phyloP scores from a whole-genome alignment of 2,797 vertebrate species.

The Hypotaenidia philippensis region DNA sequence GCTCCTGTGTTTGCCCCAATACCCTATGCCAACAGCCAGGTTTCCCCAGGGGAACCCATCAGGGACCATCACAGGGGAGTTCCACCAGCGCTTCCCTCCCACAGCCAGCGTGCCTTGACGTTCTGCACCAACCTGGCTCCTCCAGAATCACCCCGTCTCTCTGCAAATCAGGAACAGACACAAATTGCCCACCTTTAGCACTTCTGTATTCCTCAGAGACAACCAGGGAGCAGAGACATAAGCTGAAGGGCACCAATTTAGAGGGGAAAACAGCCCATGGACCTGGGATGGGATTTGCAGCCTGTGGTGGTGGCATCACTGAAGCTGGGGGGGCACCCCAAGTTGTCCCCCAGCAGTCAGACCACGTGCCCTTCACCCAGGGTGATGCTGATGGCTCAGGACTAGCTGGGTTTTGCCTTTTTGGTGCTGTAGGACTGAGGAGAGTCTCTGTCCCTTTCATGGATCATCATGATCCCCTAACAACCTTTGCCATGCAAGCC shows the following conservation, averaged over 20 bases:
- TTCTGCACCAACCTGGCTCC: not conserved
- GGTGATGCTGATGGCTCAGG: not conserved
- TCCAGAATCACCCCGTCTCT: not conserved
- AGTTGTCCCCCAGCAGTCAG: not conserved
- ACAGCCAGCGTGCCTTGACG: not conserved
- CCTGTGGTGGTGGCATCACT: rapidly evolving
- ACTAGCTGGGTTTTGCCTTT: not conserved
- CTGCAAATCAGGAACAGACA: not conserved
- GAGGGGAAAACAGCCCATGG: not conserved
- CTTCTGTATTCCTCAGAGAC: rapidly evolving
- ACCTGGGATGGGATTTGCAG: not conserved
- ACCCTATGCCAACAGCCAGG: not conserved
- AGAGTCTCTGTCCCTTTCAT: not conserved
- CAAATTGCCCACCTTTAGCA: not conserved
- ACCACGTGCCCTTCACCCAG: rapidly evolving
- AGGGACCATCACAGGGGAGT: rapidly evolving
- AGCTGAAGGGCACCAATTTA: not conserved
- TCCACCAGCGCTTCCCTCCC: not conserved
- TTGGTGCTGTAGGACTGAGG: not conserved
- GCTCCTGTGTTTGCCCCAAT: not conserved
- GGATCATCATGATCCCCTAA: rapidly evolving
- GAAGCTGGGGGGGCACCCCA: not conserved
- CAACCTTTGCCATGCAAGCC: rapidly evolving
- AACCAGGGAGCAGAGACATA: no score
- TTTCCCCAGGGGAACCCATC: not conserved